phyloP scores from a whole-genome alignment of 2,888 invertebrate genomes.

The Helicoverpa assulta region DNA sequence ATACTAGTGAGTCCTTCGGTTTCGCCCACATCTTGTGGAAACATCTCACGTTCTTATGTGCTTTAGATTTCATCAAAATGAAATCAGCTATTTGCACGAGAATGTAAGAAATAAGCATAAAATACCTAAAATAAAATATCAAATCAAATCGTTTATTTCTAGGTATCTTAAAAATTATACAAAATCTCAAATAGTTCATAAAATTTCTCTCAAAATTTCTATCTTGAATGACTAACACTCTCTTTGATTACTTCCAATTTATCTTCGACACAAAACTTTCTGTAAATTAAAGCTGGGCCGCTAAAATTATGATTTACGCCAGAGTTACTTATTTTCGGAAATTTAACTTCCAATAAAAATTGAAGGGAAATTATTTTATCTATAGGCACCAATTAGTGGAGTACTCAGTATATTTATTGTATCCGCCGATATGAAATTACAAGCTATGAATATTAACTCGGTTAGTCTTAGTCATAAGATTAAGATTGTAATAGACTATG shows the following conservation, averaged over 20 bases:
- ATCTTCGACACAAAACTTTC: conserved; percentile 49
- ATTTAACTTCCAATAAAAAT: conserved; percentile 56
- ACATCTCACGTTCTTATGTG: too few relatives aligned
- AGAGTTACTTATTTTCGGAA: conserved; percentile 46
- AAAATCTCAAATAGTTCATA: conserved; percentile 8
- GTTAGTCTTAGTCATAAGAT: conserved; percentile 16
- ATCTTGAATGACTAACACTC: conserved; percentile 40
- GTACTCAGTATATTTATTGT: conserved; percentile 55
- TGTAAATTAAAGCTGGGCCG: conserved; percentile 39
- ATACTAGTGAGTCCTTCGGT: too few relatives aligned
- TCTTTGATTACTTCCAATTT: conserved; percentile 49
- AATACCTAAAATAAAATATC: too few relatives aligned
- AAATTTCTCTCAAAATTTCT: conserved; percentile 9
- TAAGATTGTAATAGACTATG: conserved; percentile 5
- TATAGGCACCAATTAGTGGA: conserved; percentile 55
- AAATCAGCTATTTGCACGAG: not conserved
- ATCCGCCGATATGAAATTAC: conserved; percentile 46
- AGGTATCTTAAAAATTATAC: not conserved
- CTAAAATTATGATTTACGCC: conserved; percentile 52
- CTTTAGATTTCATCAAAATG: too few relatives aligned
- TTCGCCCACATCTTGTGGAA: too few relatives aligned
- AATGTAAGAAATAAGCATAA: not conserved
- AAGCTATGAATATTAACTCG: conserved; percentile 48
- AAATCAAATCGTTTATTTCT: too few relatives aligned
- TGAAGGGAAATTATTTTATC: conserved; percentile 54